These are phyloP conservation scores for Halichoeres trimaculatus DNA, from an alignment of 2,113 vertebrate genomes.

Conservation along the genomic window DNA sequence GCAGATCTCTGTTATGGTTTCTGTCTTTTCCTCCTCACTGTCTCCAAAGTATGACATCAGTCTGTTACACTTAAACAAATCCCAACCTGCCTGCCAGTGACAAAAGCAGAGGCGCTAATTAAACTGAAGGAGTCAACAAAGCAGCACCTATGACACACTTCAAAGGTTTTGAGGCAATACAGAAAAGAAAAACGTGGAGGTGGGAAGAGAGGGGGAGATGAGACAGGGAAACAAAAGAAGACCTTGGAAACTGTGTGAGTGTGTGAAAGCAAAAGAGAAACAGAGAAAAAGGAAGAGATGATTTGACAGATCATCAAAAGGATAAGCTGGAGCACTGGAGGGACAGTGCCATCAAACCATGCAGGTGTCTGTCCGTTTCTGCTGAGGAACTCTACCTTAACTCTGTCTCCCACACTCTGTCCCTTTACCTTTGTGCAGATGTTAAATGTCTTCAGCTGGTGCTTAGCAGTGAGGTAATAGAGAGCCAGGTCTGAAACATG, in stretches of 20 bases:
- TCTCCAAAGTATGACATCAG: conserved; percentile 2
- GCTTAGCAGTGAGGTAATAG: conserved; percentile 41
- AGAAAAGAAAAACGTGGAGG: conserved; percentile 26
- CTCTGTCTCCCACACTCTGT: neutral
- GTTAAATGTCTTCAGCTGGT: conserved; percentile 44
- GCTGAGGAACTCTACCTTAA: conserved; percentile 15
- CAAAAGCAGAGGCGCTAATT: conserved; percentile 61
- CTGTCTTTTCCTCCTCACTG: too few species aligned
- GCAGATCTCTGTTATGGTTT: too few species aligned
- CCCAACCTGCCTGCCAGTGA: conserved; percentile 5
- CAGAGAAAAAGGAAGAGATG: conserved; percentile 15
- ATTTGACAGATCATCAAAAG: conserved; percentile 70
- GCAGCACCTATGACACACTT: conserved; percentile 45
- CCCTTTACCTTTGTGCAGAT: conserved; percentile 43
- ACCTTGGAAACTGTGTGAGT: conserved; percentile 20
- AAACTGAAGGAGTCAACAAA: conserved; percentile 41
- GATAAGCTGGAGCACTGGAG: conserved; percentile 56
- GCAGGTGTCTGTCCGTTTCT: conserved; percentile 44
- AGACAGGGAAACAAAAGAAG: conserved; percentile 54
- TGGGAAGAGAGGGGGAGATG: conserved; percentile 40
- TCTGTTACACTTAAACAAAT: conserved; percentile 25
- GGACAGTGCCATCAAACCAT: conserved; percentile 60
- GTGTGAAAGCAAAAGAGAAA: conserved; percentile 3
- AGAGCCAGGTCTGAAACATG: conserved; percentile 43
- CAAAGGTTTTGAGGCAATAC: conserved; percentile 42